These are phyloP conservation scores for Chinchilla lanigera DNA, from an alignment of 2,113 vertebrate genomes.

Conservation along the genomic window DNA sequence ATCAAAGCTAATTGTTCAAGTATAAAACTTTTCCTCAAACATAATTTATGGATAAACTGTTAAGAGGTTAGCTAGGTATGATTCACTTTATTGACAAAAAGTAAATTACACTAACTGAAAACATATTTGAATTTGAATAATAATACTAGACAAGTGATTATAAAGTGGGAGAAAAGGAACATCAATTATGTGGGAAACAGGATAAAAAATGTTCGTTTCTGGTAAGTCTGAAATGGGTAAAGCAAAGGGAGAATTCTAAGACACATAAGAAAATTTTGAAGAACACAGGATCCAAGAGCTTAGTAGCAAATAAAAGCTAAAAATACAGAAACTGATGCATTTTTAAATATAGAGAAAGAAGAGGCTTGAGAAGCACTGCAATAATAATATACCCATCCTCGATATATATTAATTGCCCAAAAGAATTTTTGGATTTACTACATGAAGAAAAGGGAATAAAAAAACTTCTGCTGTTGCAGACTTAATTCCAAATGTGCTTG, in stretches of 20 bases:
- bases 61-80: neutral
- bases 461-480: conserved; percentile 92
- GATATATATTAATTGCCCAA: conserved; percentile 91
- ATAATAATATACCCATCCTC: neutral
- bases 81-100: neutral
- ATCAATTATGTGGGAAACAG: too few relatives aligned
- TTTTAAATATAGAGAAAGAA: neutral
- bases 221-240: neutral
- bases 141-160: too few relatives aligned
- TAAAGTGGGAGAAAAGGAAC: too few relatives aligned
- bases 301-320: neutral
- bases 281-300: neutral
- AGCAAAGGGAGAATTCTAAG: neutral
- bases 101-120: neutral
- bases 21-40: neutral
- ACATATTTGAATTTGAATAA: neutral
- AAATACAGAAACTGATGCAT: neutral
- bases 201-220: too few relatives aligned
- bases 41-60: neutral
- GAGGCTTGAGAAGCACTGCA: neutral
- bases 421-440: conserved; percentile 96
- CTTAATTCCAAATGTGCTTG: conserved; percentile 95
- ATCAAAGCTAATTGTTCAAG: neutral
- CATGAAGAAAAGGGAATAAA: conserved; percentile 81
- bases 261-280: neutral